Conservation (phyloP, 1,140 invertebrate genomes). For the Scaptomyza pallida region DNA sequence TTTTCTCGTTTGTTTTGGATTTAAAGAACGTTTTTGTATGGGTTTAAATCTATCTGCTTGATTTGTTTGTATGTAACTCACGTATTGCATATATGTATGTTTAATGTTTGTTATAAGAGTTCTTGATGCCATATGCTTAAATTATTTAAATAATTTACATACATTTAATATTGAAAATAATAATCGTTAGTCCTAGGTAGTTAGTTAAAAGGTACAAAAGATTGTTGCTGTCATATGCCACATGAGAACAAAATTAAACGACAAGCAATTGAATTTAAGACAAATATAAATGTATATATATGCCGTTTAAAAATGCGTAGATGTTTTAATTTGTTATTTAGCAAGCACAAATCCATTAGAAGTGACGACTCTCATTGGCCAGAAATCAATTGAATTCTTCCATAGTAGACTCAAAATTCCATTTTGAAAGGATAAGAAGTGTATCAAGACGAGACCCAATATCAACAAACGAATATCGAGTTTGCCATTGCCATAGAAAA, state of each 20-base stretch:
- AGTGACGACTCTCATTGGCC: too few species aligned
- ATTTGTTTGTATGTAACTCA: slow-evolving; percentile 63
- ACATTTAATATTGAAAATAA: slow-evolving; percentile 42
- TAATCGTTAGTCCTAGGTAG: slow-evolving; percentile 41
- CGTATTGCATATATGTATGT: slow-evolving; percentile 61
- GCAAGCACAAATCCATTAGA: too few species aligned
- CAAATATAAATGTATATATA: too few species aligned
- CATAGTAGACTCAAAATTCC: too few species aligned
- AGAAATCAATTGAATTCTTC: too few species aligned
- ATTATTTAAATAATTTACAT: slow-evolving; percentile 50
- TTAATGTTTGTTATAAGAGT: slow-evolving; percentile 4
- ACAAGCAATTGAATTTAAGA: slow-evolving; percentile 38
- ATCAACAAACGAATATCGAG: too few species aligned
- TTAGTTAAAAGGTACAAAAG: slow-evolving; percentile 53
- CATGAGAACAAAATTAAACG: slow-evolving; percentile 19
- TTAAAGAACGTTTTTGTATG: slow-evolving; percentile 9
- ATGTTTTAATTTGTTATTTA: too few species aligned
- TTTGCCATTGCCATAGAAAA: too few species aligned
- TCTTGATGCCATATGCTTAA: slow-evolving; percentile 25
- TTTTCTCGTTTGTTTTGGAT: too few species aligned
- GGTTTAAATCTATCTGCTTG: slow-evolving; percentile 5
- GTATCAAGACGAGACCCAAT: too few species aligned
- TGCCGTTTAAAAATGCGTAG: too few species aligned
- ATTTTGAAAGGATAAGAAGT: too few species aligned
- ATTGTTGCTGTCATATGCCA: slow-evolving; percentile 42